phyloP scores from a whole-genome alignment of 2,797 vertebrate species.

The Acrocephalus scirpaceus region DNA sequence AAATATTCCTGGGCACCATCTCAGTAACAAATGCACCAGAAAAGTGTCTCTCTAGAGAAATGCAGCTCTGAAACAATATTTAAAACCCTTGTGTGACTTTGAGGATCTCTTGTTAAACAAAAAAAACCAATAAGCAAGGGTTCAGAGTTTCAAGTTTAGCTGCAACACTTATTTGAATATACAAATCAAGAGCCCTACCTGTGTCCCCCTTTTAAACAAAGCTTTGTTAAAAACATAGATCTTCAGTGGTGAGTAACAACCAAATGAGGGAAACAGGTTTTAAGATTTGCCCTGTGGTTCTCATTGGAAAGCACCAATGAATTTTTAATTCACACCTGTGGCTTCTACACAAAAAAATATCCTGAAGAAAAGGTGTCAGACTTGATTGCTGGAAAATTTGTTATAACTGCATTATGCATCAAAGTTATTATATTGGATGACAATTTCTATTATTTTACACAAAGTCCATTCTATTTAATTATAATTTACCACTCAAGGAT shows the following conservation, averaged over 20 bases:
- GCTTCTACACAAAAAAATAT: constrained; percentile 11
- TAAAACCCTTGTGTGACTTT: not conserved
- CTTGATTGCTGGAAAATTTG: constrained; percentile 23
- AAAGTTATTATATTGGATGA: constrained; percentile 55
- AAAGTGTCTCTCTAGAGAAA: not conserved
- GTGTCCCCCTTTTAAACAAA: not conserved
- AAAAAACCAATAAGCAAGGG: not conserved
- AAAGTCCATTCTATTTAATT: constrained; percentile 55
- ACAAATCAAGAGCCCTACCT: not conserved
- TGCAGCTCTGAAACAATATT: not conserved
- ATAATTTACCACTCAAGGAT: constrained; percentile 53
- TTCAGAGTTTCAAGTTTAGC: not conserved
- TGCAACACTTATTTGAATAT: not conserved
- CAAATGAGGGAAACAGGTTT: not conserved
- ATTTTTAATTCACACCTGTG: constrained; percentile 32
- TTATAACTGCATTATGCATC: constrained; percentile 40
- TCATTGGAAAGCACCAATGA: not conserved
- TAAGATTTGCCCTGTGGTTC: not conserved
- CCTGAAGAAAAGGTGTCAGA: not conserved
- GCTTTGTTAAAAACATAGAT: not conserved
- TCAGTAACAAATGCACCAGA: not conserved
- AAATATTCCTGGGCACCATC: not conserved
- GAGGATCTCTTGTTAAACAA: accelerated
- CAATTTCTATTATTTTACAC: constrained; percentile 56
- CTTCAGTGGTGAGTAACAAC: not conserved